phyloP scores from a whole-genome alignment of 2,113 vertebrate species.

The Trogon melanurus region DNA sequence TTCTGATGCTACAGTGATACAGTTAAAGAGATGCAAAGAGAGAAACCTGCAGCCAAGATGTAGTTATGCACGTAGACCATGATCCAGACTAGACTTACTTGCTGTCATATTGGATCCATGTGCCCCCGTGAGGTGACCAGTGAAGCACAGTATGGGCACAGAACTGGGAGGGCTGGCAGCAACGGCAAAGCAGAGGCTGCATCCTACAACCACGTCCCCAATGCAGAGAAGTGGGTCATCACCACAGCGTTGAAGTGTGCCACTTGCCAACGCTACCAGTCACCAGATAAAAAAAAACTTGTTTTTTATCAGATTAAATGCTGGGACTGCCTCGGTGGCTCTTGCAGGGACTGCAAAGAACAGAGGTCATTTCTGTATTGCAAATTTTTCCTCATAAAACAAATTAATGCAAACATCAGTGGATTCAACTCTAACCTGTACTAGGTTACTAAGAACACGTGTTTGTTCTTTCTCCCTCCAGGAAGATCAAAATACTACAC shows the following conservation, averaged over 20 bases:
- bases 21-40: not conserved
- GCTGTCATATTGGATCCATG: not conserved
- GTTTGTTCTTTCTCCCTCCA: not conserved
- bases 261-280: not conserved
- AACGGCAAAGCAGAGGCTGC: not conserved
- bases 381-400: not conserved
- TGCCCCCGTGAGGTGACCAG: not conserved
- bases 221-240: not conserved
- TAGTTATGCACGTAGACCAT: fast-evolving
- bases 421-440: not conserved
- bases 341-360: not conserved
- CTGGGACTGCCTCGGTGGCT: not conserved
- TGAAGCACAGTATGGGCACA: not conserved
- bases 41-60: not conserved
- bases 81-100: not conserved
- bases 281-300: not conserved
- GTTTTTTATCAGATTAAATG: not conserved
- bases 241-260: not conserved
- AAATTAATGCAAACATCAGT: not conserved
- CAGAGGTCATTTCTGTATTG: not conserved
- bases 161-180: not conserved
- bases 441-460: not conserved
- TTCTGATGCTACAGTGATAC: not conserved
- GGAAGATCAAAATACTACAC: not conserved
- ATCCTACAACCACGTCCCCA: not conserved